Evolutionary conservation across 2,113 vertebrate species (phyloP).

Genomic region (Heteronetta atricapilla): DNA sequence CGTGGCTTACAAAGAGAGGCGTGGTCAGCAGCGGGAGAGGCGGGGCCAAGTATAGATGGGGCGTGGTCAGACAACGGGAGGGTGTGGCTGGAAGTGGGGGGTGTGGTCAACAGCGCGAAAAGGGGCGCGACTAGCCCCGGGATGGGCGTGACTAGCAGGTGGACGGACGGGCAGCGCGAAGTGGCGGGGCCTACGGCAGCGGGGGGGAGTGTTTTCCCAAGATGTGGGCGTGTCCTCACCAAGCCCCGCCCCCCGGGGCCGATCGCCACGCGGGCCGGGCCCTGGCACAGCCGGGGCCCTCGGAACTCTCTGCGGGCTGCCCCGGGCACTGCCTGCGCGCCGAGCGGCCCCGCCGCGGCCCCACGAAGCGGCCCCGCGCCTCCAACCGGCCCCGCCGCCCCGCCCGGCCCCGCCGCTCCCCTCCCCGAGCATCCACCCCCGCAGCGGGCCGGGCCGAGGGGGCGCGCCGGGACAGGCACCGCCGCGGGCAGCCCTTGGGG

Average conservation of each 20-base stretch:
- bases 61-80: too few species aligned
- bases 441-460: background rate
- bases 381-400: background rate
- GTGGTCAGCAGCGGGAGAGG: too few species aligned
- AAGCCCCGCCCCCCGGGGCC: background rate
- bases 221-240: too few species aligned
- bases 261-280: constrained; percentile 26
- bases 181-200: background rate
- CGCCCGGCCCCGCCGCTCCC: background rate
- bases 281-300: background rate
- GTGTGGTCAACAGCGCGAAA: too few species aligned
- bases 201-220: too few species aligned
- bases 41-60: too few species aligned
- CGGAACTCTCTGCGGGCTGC: background rate
- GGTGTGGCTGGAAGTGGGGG: too few species aligned
- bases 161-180: fast-evolving
- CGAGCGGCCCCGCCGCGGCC: background rate
- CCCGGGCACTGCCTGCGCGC: background rate
- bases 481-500: background rate
- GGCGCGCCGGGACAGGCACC: constrained; percentile 45
- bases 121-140: too few species aligned
- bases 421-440: background rate
- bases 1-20: too few species aligned
- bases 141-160: background rate
- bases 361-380: background rate